Conservation (phyloP, 2,888 invertebrate species). For the Rugalucina vietnamica region DNA sequence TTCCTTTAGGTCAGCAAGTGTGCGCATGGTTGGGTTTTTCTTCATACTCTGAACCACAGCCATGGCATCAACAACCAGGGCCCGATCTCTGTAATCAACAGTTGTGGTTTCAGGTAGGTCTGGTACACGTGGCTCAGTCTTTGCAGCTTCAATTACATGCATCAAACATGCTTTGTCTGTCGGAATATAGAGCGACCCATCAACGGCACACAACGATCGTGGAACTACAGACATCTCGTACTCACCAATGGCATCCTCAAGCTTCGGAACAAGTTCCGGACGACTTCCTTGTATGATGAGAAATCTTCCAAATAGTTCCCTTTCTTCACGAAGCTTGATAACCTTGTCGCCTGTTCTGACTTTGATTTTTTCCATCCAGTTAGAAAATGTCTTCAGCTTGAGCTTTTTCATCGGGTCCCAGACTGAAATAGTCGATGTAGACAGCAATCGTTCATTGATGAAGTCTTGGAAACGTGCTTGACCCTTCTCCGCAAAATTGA, state of each 20-base stretch:
- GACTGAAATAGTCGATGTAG: too few relatives aligned
- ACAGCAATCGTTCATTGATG: too few relatives aligned
- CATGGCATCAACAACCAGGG: background rate
- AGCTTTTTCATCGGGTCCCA: too few relatives aligned
- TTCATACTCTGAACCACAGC: background rate
- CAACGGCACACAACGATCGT: background rate
- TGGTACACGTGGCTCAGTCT: background rate
- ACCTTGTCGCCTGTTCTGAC: too few relatives aligned
- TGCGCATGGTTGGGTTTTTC: background rate
- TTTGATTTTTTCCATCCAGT: too few relatives aligned
- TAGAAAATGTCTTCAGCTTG: too few relatives aligned
- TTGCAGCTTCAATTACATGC: background rate
- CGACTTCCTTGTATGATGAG: too few relatives aligned
- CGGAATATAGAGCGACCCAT: background rate
- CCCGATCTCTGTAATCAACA: background rate
- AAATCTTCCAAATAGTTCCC: too few relatives aligned
- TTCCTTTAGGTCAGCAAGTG: background rate
- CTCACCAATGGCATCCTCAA: background rate
- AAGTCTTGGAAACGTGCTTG: too few relatives aligned
- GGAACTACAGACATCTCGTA: background rate
- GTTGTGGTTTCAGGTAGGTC: background rate
- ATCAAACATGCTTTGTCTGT: background rate
- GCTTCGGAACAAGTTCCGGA: too few relatives aligned
- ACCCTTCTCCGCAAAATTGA: too few relatives aligned
- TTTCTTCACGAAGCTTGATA: too few relatives aligned